Evolutionary conservation across 2,113 vertebrate species (phyloP).

Genomic region (Festucalex cinctus): DNA sequence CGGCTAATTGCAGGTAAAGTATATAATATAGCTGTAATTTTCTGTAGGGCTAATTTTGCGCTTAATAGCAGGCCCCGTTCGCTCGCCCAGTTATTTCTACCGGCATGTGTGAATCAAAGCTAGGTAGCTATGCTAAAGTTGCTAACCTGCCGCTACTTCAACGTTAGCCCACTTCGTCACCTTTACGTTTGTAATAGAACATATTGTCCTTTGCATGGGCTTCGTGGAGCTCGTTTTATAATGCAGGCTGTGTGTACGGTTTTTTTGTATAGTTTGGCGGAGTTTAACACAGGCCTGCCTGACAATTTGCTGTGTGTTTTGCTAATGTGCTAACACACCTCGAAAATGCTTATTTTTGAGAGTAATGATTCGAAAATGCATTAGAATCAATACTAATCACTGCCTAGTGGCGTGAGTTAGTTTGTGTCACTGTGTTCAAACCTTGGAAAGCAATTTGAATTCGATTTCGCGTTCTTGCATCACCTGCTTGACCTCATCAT

Average conservation of each 20-base stretch:
- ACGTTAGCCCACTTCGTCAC: not conserved
- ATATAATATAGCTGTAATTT: fast-evolving
- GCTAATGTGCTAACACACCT: slow-evolving; percentile 37
- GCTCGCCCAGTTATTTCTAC: not conserved
- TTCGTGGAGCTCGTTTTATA: not conserved
- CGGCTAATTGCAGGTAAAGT: slow-evolving; percentile 45
- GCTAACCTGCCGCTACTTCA: slow-evolving; percentile 1
- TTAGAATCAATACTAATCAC: not conserved
- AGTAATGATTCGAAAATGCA: too few relatives aligned
- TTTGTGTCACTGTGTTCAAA: not conserved
- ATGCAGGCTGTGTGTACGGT: not conserved
- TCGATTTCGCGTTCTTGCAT: slow-evolving; percentile 42
- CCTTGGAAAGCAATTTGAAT: not conserved
- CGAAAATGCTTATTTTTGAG: not conserved
- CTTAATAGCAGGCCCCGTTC: not conserved
- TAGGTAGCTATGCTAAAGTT: slow-evolving; percentile 29
- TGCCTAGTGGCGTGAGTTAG: not conserved
- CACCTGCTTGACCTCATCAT: slow-evolving; percentile 32
- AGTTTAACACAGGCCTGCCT: slow-evolving; percentile 9
- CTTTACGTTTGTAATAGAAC: not conserved
- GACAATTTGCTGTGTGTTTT: not conserved
- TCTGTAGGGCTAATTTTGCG: not conserved
- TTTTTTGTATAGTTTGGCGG: not conserved
- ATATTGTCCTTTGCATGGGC: fast-evolving
- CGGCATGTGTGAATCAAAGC: slow-evolving; percentile 32